A percentile compares a stretch with the other conserved stretches of the same genome.
Evolutionary conservation across 1,140 invertebrate species (phyloP).

Genomic region (Calliopsis andreniformis): DNA sequence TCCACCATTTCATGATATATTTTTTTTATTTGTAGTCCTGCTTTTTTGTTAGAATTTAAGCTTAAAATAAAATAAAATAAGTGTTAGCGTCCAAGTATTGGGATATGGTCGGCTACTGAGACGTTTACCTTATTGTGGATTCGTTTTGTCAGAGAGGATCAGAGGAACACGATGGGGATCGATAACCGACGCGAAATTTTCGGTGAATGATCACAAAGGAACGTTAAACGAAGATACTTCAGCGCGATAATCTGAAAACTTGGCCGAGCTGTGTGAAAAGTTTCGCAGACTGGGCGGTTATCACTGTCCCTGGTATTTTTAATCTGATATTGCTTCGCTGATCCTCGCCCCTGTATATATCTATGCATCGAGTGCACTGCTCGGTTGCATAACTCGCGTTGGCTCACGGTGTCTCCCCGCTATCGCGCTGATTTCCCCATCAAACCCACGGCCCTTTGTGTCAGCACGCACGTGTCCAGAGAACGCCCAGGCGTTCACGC

Average conservation of each 20-base stretch:
- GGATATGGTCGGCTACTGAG: too few species aligned
- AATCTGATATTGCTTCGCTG: not conserved
- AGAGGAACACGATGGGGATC: not conserved
- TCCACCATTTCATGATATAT: too few species aligned
- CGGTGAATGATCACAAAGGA: not conserved
- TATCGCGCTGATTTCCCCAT: conserved; percentile 42
- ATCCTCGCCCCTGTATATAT: too few species aligned
- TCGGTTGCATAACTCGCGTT: conserved; percentile 41
- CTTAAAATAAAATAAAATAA: too few species aligned
- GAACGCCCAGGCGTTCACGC: conserved; percentile 30
- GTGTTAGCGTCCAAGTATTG: too few species aligned
- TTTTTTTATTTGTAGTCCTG: too few species aligned
- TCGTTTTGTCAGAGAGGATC: too few species aligned
- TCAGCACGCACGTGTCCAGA: conserved; percentile 22
- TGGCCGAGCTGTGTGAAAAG: not conserved
- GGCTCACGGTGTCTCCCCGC: not conserved
- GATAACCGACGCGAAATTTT: not conserved
- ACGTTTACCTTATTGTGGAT: too few species aligned
- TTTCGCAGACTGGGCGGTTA: not conserved
- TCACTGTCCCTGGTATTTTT: not conserved
- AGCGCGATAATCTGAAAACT: not conserved
- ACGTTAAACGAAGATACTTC: not conserved
- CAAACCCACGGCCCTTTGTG: conserved; percentile 56
- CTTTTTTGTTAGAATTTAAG: too few species aligned
- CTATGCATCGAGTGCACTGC: not conserved